Base-by-base conservation (phyloP, 2,797 vertebrate species). In the Oryzias dopingdopingensis region DNA sequence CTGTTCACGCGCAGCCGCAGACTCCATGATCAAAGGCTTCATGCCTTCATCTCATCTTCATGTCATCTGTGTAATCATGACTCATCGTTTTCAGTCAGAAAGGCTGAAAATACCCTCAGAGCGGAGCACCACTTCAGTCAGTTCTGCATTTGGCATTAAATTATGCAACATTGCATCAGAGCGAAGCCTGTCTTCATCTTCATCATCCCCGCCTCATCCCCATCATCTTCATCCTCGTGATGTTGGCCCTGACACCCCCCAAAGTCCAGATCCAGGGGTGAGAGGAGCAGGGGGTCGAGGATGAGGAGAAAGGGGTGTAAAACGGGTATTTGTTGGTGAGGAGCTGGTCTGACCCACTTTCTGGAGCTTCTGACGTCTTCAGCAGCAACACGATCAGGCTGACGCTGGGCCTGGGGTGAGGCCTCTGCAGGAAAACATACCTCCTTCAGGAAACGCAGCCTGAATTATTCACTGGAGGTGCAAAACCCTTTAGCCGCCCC, bases 271-370 rank as follows among this genome's bases (percentile, higher is more conserved):
- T 69, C 50, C 41, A 32, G 42, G 42, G 42, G 24, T 49, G 14
- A 23, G 13, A 58, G 51, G 50, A 43, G 23, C 24, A 14, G 37
- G 13, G 7, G 15, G 44, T 18, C 24, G 65, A 14, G 17, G 14
- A 17, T 42, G 26, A 29, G 26, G 26, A 29, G 4, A 56, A 58
- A 58, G 42, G 10, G 13, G 18, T 50, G 54, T 55, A 56, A 59
- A 45, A 4, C 17, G 12, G 52, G 55, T 47, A 59, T 72, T 68
- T 73, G 65, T 54, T 48, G 72, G 52, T 22, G 23, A 50, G 77
- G 60, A 77, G 60, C 75, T 63, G 60, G 2, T 49, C 18, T 86
- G 87, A 85, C 85, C 83, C 81, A 86, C 65, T 79, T 88, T 63
- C 2, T 59, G 26, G 43, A 51, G 51, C 49, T 50, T 63, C 65